Conservation (phyloP, 1,140 invertebrate species). For the Drosophila miranda region DNA sequence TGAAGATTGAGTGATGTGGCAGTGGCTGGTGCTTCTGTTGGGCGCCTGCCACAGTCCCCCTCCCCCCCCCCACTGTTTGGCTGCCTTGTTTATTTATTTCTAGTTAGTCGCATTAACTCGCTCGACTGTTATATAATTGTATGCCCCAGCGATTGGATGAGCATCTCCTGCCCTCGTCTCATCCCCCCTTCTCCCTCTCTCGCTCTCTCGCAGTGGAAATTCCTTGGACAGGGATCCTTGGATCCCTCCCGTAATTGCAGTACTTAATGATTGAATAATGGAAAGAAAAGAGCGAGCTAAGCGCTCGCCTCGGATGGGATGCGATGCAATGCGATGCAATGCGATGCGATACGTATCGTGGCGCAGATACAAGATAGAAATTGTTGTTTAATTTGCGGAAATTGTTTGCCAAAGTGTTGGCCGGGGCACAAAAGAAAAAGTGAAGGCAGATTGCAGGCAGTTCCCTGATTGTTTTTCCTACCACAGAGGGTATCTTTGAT, state of each 20-base stretch:
- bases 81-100: conserved; percentile 77
- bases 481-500: too few species aligned
- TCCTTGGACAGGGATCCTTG: conserved; percentile 48
- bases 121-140: conserved; percentile 71
- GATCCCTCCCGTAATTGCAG: conserved; percentile 53
- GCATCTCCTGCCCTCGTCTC: conserved; percentile 5
- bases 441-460: conserved; percentile 9
- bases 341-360: too few species aligned
- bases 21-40: conserved; percentile 25
- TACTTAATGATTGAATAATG: conserved; percentile 69
- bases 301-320: conserved; percentile 29
- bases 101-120: conserved; percentile 73
- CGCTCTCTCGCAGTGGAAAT: conserved; percentile 13
- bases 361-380: conserved; percentile 56
- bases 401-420: conserved; percentile 61
- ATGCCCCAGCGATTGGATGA: conserved; percentile 47
- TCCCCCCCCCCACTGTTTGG: background rate
- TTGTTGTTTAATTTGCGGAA: conserved; percentile 78
- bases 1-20: conserved; percentile 46
- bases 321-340: too few species aligned
- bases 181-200: background rate
- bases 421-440: conserved; percentile 18
- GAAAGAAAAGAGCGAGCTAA: conserved; percentile 45
- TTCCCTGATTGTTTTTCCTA: too few species aligned
- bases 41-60: conserved; percentile 24